A percentile compares a stretch with the other conserved stretches of the same genome.
phyloP scores from a whole-genome alignment of 2,797 vertebrate species.

The Spatula clypeata region DNA sequence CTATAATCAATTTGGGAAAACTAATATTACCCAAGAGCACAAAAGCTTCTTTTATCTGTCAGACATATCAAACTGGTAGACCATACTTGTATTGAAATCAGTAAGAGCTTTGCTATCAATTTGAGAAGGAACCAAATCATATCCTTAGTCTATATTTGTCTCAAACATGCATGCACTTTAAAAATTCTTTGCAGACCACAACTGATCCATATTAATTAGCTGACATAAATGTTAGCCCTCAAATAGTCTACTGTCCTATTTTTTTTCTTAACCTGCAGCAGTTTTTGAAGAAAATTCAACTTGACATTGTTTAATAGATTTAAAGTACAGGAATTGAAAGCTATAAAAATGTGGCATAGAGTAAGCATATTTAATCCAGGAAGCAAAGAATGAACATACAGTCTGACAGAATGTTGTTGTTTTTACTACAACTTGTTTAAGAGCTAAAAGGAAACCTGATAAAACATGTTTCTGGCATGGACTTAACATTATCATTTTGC shows the following conservation, averaged over 20 bases:
- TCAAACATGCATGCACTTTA: slow-evolving; percentile 52
- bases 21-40: neutral
- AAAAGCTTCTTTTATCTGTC: slow-evolving; percentile 15
- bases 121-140: slow-evolving; percentile 21
- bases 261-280: slow-evolving; percentile 76
- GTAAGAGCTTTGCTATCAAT: slow-evolving; percentile 11
- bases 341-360: slow-evolving; percentile 78
- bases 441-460: slow-evolving; percentile 61
- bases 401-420: slow-evolving; percentile 74
- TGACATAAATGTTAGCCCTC: slow-evolving; percentile 76
- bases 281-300: slow-evolving; percentile 77
- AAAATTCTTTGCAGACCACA: slow-evolving; percentile 71
- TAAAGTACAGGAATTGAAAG: slow-evolving; percentile 79
- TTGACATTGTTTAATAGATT: slow-evolving; percentile 81
- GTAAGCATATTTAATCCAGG: slow-evolving; percentile 72
- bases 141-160: slow-evolving; percentile 51
- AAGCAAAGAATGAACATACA: slow-evolving; percentile 70
- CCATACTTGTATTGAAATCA: slow-evolving; percentile 15
- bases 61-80: neutral
- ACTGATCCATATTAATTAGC: slow-evolving; percentile 79
- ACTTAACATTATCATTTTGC: slow-evolving; percentile 45
- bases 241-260: slow-evolving; percentile 68
- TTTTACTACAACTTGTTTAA: slow-evolving; percentile 76
- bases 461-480: slow-evolving; percentile 74
- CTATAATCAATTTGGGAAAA: neutral